Conservation (phyloP, 2,797 vertebrate genomes). For the Phalloptychus januarius region DNA sequence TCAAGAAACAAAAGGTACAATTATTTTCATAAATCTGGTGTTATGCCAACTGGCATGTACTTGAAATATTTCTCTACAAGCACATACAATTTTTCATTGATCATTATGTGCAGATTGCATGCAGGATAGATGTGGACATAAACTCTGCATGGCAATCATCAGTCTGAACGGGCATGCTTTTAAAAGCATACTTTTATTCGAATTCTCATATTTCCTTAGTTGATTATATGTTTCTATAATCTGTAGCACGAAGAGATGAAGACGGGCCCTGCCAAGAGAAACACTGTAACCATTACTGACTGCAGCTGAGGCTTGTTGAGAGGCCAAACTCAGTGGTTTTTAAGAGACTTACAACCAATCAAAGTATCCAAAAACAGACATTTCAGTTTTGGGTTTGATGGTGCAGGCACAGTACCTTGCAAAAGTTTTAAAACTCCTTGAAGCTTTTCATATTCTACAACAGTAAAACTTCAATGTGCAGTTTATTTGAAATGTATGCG, state of each 20-base stretch:
- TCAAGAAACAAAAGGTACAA: constrained; percentile 2
- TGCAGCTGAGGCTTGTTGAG: constrained; percentile 50
- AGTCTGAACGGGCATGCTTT: constrained; percentile 51
- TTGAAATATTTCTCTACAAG: constrained; percentile 26
- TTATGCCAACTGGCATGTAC: constrained; percentile 2
- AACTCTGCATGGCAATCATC: constrained; percentile 40
- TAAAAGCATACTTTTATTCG: constrained; percentile 66
- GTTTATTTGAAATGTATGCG: neutral
- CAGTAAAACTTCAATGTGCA: neutral
- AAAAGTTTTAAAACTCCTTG: neutral
- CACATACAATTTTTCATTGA: constrained; percentile 14
- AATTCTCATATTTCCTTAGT: constrained; percentile 67
- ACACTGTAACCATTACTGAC: constrained; percentile 57
- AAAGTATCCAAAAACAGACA: constrained; percentile 31
- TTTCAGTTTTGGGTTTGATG: constrained; percentile 10
- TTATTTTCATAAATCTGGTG: constrained; percentile 11
- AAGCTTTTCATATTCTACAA: neutral
- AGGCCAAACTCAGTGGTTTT: constrained; percentile 38
- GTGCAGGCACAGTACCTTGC: constrained; percentile 7
- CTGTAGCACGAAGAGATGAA: constrained; percentile 55
- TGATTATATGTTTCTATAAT: constrained; percentile 77
- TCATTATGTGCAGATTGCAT: constrained; percentile 16
- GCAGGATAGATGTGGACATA: constrained; percentile 50
- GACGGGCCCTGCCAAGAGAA: constrained; percentile 71
- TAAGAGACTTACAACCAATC: constrained; percentile 27